phyloP scores from a whole-genome alignment of 2,113 vertebrate genomes.

The Danionella cerebrum region DNA sequence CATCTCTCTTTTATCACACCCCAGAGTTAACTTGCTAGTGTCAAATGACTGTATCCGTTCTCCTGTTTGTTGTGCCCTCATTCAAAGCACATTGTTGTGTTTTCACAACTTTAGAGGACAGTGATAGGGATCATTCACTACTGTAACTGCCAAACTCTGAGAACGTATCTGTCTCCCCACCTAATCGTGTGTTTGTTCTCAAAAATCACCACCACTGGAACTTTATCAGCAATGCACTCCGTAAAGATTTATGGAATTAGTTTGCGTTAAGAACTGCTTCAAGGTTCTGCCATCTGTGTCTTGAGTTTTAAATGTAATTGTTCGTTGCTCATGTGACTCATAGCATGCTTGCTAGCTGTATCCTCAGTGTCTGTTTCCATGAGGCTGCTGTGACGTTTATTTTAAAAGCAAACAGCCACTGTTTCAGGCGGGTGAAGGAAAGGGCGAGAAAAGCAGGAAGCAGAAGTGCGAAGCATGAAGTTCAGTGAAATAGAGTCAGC shows the following conservation, averaged over 20 bases:
- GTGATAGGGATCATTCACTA: neutral
- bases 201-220: neutral
- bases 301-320: neutral
- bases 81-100: neutral
- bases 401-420: conserved; percentile 66
- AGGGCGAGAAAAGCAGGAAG: neutral
- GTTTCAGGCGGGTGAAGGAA: conserved; percentile 47
- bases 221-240: too few species aligned
- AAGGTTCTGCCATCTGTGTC: neutral
- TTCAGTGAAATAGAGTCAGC: neutral
- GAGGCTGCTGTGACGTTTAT: conserved; percentile 54
- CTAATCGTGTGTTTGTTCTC: neutral
- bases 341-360: neutral
- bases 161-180: neutral
- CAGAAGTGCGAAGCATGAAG: neutral
- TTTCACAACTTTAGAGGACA: neutral
- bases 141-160: neutral
- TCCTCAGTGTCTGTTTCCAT: conserved; percentile 7
- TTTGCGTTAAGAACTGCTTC: neutral
- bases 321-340: neutral
- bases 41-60: neutral
- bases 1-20: neutral
- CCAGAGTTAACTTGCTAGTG: neutral
- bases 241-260: too few species aligned
- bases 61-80: conserved; percentile 29